phyloP scores from a whole-genome alignment of 2,797 vertebrate species.

The Acanthis flammea region DNA sequence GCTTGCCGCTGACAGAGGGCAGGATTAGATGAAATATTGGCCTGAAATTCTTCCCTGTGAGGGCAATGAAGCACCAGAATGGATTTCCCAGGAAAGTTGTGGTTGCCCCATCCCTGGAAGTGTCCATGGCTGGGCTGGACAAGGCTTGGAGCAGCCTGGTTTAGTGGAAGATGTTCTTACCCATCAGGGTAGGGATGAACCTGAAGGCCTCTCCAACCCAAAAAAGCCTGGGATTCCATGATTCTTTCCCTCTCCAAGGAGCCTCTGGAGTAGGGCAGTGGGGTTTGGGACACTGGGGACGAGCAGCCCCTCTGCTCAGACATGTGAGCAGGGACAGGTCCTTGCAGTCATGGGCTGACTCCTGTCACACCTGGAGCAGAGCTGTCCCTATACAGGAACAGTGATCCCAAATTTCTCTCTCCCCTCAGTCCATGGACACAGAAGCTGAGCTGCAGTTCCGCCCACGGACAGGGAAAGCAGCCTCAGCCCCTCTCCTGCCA shows the following conservation, averaged over 20 bases:
- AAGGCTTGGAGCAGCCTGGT: not conserved
- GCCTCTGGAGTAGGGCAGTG: not conserved
- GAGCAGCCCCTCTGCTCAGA: accelerated
- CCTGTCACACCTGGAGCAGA: not conserved
- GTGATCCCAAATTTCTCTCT: not conserved
- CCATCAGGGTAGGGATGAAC: not conserved
- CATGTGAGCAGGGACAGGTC: accelerated
- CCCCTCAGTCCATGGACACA: constrained; percentile 87
- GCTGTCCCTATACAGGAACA: not conserved
- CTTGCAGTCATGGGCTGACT: not conserved
- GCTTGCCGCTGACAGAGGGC: not conserved
- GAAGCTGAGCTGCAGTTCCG: constrained; percentile 92
- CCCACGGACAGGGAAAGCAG: constrained; percentile 89
- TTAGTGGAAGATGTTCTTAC: not conserved
- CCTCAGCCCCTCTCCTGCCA: constrained; percentile 85
- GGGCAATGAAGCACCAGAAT: not conserved
- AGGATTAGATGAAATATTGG: not conserved
- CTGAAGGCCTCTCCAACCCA: not conserved
- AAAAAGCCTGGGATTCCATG: not conserved
- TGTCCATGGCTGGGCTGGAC: not conserved
- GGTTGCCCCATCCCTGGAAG: not conserved
- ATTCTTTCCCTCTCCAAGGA: not conserved
- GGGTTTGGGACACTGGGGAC: accelerated
- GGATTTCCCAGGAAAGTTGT: not conserved
- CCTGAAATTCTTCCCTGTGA: not conserved